A percentile compares a stretch with the other conserved stretches of the same genome.
phyloP scores from a whole-genome alignment of 2,797 vertebrate species.

The Sebastes ruberrimus region DNA sequence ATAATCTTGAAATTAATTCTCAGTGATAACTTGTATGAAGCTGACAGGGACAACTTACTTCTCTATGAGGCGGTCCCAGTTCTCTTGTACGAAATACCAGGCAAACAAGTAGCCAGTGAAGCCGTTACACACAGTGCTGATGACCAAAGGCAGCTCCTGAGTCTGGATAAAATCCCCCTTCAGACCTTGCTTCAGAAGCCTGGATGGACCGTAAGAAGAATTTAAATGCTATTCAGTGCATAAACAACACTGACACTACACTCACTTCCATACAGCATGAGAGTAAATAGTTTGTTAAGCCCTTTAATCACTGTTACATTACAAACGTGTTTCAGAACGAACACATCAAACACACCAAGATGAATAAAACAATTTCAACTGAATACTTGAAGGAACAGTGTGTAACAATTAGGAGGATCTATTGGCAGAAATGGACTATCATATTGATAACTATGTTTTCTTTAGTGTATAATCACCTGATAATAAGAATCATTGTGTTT shows the following conservation, averaged over 20 bases:
- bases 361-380: background rate
- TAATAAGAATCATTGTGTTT: too few species aligned
- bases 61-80: conserved; percentile 90
- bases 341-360: background rate
- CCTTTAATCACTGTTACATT: background rate
- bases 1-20: background rate
- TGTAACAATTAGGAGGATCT: too few species aligned
- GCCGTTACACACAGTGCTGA: conserved; percentile 80
- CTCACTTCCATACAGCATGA: background rate
- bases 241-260: background rate
- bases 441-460: background rate
- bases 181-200: conserved; percentile 88
- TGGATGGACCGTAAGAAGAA: conserved; percentile 52
- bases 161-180: conserved; percentile 84
- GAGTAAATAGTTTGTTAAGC: background rate
- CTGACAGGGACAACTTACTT: conserved; percentile 84
- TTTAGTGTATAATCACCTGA: too few species aligned
- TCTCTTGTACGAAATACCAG: conserved; percentile 97
- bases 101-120: conserved; percentile 89
- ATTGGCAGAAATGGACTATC: too few species aligned
- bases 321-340: background rate
- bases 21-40: background rate
- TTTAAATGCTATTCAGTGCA: background rate
- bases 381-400: background rate
- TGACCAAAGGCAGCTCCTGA: conserved; percentile 88